Conservation (phyloP, 2,888 invertebrate species). For the Drepanosiphum platanoidis region DNA sequence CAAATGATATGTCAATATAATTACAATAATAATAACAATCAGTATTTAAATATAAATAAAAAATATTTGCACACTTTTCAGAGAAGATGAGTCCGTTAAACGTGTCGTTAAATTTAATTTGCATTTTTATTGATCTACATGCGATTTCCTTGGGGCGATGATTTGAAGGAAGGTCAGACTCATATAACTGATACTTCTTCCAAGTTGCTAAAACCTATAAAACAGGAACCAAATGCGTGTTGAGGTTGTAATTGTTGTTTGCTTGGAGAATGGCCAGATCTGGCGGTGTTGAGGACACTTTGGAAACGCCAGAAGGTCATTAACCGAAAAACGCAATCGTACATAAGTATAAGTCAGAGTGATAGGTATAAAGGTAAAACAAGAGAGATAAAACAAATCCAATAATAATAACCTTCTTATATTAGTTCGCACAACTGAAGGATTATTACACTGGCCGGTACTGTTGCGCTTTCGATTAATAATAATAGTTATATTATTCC, state of each 20-base stretch:
- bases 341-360: background rate
- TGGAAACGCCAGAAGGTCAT: conserved; percentile 50
- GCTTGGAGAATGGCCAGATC: conserved; percentile 61
- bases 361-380: conserved; percentile 24
- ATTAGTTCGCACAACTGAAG: conserved; percentile 44
- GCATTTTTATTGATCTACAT: conserved; percentile 36
- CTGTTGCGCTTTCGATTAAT: background rate
- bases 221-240: conserved; percentile 46
- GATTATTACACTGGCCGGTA: conserved; percentile 19
- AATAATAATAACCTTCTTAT: conserved; percentile 36
- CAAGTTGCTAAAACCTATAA: conserved; percentile 29
- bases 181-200: background rate
- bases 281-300: conserved; percentile 49
- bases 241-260: conserved; percentile 59
- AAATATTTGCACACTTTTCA: background rate
- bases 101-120: background rate
- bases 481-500: conserved; percentile 5
- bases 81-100: background rate
- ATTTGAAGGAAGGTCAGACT: conserved; percentile 23
- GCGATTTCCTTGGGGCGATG: conserved; percentile 14
- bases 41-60: background rate
- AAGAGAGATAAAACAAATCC: conserved; percentile 43
- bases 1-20: background rate
- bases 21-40: background rate
- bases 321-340: conserved; percentile 49